phyloP scores from a whole-genome alignment of 2,113 vertebrate species.

The Scytalopus superciliaris region DNA sequence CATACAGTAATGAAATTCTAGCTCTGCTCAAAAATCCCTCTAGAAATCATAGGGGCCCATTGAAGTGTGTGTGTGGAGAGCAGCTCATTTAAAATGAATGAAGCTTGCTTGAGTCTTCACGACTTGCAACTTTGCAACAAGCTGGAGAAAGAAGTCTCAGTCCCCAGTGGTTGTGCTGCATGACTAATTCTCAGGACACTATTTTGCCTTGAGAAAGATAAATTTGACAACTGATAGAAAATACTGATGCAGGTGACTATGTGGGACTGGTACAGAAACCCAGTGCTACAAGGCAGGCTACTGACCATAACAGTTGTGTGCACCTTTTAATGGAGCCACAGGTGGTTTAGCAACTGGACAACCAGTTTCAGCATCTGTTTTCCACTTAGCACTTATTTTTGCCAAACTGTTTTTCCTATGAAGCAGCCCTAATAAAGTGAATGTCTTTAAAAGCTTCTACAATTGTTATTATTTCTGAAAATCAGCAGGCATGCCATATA shows the following conservation, averaged over 20 bases:
- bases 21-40: background rate
- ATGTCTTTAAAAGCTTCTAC: background rate
- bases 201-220: background rate
- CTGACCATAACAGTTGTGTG: fast-evolving
- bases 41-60: background rate
- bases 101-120: background rate
- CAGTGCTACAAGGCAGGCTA: background rate
- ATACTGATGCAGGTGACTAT: background rate
- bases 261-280: background rate
- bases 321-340: background rate
- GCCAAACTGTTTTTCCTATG: constrained; percentile 19
- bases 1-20: background rate
- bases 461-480: background rate
- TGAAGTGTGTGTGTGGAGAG: background rate
- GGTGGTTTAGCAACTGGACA: background rate
- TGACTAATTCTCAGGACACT: background rate
- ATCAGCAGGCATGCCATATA: background rate
- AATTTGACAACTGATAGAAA: background rate
- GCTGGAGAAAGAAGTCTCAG: background rate
- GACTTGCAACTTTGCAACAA: background rate
- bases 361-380: constrained; percentile 4
- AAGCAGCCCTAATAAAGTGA: background rate
- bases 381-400: background rate
- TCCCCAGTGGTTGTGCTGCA: background rate
- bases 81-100: fast-evolving